phyloP scores from a whole-genome alignment of 2,888 invertebrate species.

The Criorhina ranunculi region DNA sequence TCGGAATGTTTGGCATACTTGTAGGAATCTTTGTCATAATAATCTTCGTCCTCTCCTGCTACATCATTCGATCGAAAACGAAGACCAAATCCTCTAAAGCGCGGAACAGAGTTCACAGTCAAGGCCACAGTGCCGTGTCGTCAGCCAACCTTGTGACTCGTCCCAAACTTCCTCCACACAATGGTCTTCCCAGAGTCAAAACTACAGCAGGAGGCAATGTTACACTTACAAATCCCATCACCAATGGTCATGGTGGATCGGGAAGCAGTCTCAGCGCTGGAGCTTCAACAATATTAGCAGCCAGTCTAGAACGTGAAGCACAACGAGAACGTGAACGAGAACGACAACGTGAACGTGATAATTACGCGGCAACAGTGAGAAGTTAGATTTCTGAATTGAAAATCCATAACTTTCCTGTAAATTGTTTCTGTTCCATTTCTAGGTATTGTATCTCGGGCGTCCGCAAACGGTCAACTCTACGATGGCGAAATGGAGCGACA shows the following conservation, averaged over 20 bases:
- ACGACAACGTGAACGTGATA: constrained; percentile 82
- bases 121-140: constrained; percentile 83
- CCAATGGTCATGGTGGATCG: constrained; percentile 84
- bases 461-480: constrained; percentile 84
- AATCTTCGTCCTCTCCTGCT: constrained; percentile 90
- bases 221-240: constrained; percentile 82
- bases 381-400: constrained; percentile 83
- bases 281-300: constrained; percentile 87
- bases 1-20: constrained; percentile 88
- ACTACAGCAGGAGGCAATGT: constrained; percentile 80
- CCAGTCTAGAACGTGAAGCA: constrained; percentile 84
- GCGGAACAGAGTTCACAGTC: constrained; percentile 83
- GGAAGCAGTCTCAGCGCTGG: constrained; percentile 86
- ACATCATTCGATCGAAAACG: constrained; percentile 89
- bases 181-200: constrained; percentile 63
- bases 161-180: constrained; percentile 79
- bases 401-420: constrained; percentile 66
- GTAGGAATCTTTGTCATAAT: constrained; percentile 90
- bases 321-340: constrained; percentile 84
- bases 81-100: constrained; percentile 81
- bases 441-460: constrained; percentile 85
- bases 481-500: constrained; percentile 84
- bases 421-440: constrained; percentile 72
- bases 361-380: constrained; percentile 86
- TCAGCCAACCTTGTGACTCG: constrained; percentile 83